phyloP scores from a whole-genome alignment of 2,113 vertebrate species.

The Lagopus muta region DNA sequence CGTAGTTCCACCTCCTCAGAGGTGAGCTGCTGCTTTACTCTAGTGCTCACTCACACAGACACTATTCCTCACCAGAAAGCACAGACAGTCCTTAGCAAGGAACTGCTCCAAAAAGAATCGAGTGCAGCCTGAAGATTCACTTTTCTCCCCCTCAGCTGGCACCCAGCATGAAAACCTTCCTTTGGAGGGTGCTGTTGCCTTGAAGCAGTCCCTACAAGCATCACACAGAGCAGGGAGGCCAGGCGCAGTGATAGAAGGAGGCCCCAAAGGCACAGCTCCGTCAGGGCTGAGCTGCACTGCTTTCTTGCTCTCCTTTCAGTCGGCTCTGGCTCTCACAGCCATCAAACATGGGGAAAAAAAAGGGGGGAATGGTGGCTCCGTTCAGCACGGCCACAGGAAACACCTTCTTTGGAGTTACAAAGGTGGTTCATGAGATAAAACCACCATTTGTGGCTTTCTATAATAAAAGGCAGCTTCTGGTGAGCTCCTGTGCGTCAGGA shows the following conservation, averaged over 20 bases:
- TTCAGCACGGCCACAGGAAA: neutral
- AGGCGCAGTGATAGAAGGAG: neutral
- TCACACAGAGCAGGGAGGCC: neutral
- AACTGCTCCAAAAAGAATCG: neutral
- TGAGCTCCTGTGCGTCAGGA: neutral
- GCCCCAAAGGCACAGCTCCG: neutral
- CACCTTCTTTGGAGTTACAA: neutral
- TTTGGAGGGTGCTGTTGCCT: neutral
- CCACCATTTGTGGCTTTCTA: neutral
- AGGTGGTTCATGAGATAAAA: neutral
- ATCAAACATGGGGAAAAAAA: neutral
- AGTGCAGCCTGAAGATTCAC: neutral
- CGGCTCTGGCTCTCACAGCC: neutral
- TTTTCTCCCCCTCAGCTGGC: neutral
- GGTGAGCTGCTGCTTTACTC: neutral
- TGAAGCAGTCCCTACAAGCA: neutral
- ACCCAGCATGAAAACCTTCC: neutral
- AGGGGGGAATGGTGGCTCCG: neutral
- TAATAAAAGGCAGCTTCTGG: neutral
- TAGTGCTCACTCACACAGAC: rapidly evolving
- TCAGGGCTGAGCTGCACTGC: neutral
- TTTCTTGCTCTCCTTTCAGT: neutral
- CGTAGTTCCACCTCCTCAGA: neutral
- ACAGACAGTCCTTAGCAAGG: neutral
- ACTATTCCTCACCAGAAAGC: neutral